Base-by-base conservation (phyloP, 2,113 vertebrate species). In the Antigone vipio region DNA sequence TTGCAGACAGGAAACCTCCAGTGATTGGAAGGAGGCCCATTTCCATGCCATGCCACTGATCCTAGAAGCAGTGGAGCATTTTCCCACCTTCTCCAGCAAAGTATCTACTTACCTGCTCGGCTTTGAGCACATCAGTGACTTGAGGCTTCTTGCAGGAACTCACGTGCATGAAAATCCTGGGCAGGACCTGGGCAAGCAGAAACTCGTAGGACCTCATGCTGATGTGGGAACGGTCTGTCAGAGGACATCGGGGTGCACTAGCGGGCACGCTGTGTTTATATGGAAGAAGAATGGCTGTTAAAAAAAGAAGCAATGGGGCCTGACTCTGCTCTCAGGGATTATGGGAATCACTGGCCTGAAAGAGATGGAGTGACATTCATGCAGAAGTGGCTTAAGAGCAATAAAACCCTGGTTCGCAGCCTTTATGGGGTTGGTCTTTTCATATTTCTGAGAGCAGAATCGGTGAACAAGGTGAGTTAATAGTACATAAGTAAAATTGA, bases 401-500 rank as follows among this genome's bases (percentile, higher is more conserved):
- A 29, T 30, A 15, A 77, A 82, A 87, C n/a, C 9, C 21, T 14
- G 3, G 11, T 45, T 85, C 2, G 1, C 29, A 67, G 19, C 50
- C 49, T 92, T 92, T 74, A 66, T n/a, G 24, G 26, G 30, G 35
- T 95, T 75, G 77, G 40, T 87, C 27, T 66, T 88, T 95, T 94
- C 72, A 44, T 84, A 85, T 92, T 97, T 96, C 71, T 94, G 85
- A 80, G 42, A 95, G 71, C 47, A 58, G 62, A 87, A 62, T 68
- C 38, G 20, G 42, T 82, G 93, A 97, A 95, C 72, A 96, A 96
- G 82, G 62, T 95, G 52, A 87, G 68, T 83, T 91, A 95, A 81
- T 80, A 86, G 77, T 82, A 97, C 89, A 66, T 93, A 95, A 92
- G 82, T 91, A 97, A 97, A 98, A 97, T 26, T 40, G 29, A 97